Percentiles rank a stretch among this genome's conserved stretches.
Evolutionary conservation across 92 coral and sea anemone species (phyloP).

Genomic region (Siderastrea radians): DNA sequence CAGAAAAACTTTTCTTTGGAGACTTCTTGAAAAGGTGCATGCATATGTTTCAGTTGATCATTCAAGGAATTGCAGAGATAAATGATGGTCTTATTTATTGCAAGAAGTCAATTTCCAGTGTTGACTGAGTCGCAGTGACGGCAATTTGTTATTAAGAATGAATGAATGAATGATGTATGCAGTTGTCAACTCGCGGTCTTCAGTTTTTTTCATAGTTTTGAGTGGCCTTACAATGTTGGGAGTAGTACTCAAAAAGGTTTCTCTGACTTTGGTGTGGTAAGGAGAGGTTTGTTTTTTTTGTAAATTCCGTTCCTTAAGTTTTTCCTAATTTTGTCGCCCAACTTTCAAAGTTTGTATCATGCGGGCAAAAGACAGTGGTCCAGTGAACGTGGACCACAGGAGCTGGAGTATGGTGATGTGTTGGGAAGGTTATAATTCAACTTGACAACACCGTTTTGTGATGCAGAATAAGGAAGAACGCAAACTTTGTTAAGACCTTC

Average conservation of each 20-base stretch:
- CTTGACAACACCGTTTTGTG: constrained; percentile 16
- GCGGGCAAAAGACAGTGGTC: neutral
- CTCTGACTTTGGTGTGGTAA: constrained; percentile 26
- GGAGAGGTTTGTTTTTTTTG: constrained; percentile 35
- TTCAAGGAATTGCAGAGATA: neutral
- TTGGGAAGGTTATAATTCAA: constrained; percentile 14
- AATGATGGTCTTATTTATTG: neutral
- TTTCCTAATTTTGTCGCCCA: constrained; percentile 9
- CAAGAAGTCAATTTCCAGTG: neutral
- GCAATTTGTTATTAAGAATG: neutral
- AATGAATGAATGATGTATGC: neutral
- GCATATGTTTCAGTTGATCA: neutral
- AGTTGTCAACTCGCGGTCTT: neutral
- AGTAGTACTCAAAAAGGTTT: constrained; percentile 30
- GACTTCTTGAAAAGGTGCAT: constrained; percentile 1
- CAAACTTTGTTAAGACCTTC: constrained; percentile 39
- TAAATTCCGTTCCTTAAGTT: constrained; percentile 24
- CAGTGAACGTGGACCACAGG: neutral
- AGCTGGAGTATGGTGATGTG: neutral
- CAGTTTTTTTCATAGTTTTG: neutral
- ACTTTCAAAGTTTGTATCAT: constrained; percentile 4
- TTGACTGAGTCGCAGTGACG: neutral
- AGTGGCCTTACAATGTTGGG: constrained; percentile 16
- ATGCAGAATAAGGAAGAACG: constrained; percentile 26
- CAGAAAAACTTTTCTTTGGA: neutral